Evolutionary conservation across 2,888 invertebrate genomes (phyloP).

Genomic region (Scaptomyza cyrtandrae): DNA sequence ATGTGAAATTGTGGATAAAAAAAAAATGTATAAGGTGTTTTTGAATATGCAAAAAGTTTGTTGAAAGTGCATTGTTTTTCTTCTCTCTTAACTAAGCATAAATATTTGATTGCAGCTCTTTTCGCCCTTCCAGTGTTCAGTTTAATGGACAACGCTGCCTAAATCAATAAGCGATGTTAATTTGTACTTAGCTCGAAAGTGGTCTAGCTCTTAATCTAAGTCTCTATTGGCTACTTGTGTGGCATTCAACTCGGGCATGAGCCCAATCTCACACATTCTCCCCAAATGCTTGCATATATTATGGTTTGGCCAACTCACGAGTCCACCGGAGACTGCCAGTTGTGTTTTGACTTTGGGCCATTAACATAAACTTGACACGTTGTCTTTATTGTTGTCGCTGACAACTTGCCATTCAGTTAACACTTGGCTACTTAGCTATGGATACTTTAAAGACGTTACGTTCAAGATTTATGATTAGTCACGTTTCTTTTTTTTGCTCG

Average conservation of each 20-base stretch:
- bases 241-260: slow-evolving; percentile 51
- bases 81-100: neutral
- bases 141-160: neutral
- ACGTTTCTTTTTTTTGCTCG: slow-evolving; percentile 42
- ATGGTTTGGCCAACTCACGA: neutral
- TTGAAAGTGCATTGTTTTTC: neutral
- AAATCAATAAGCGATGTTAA: slow-evolving; percentile 30
- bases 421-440: slow-evolving; percentile 42
- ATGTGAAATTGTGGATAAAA: too few relatives aligned
- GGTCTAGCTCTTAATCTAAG: slow-evolving; percentile 12
- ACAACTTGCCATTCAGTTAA: slow-evolving; percentile 45
- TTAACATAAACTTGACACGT: slow-evolving; percentile 76
- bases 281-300: neutral
- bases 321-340: slow-evolving; percentile 44
- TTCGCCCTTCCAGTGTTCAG: too few relatives aligned
- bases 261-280: neutral
- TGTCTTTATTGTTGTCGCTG: slow-evolving; percentile 37
- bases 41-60: neutral
- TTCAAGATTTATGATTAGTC: slow-evolving; percentile 77
- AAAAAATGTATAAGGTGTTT: too few relatives aligned
- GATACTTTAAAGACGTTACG: slow-evolving; percentile 34
- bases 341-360: slow-evolving; percentile 64
- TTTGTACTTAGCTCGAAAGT: slow-evolving; percentile 36
- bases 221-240: slow-evolving; percentile 14
- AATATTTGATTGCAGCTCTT: neutral